A percentile compares a stretch with the other conserved stretches of the same genome.
Conservation (phyloP, 2,113 vertebrate species). For the Rhabdornis inornatus region DNA sequence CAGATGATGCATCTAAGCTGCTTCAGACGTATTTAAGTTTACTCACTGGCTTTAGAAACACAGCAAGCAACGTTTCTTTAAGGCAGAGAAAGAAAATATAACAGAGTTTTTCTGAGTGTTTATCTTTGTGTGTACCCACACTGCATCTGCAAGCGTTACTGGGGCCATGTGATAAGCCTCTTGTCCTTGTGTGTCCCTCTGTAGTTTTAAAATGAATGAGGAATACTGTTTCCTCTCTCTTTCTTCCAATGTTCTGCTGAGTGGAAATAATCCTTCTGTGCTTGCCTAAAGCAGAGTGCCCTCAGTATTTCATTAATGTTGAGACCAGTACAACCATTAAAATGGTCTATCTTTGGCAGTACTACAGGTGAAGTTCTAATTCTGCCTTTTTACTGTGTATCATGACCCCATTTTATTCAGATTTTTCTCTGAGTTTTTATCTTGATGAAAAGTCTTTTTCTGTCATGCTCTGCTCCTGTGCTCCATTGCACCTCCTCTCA, state of each 20-base stretch:
- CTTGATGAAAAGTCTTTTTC: neutral
- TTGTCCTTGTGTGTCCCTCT: neutral
- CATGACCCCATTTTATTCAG: neutral
- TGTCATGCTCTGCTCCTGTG: neutral
- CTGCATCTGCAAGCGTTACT: neutral
- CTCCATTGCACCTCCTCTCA: neutral
- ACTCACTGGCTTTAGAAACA: neutral
- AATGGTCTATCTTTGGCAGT: neutral
- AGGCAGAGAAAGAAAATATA: neutral
- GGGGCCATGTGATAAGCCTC: neutral
- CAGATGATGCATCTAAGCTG: neutral
- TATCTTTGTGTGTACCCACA: neutral
- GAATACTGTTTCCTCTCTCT: neutral
- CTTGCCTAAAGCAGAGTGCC: neutral
- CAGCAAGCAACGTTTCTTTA: neutral
- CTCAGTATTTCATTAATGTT: neutral
- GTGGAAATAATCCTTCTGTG: neutral
- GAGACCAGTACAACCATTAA: neutral
- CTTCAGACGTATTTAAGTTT: neutral
- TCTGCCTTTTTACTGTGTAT: neutral
- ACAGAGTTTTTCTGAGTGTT: neutral
- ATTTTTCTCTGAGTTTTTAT: neutral
- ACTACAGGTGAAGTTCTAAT: neutral
- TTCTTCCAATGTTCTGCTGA: neutral
- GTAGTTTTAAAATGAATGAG: neutral